Evolutionary conservation across 1,140 invertebrate genomes (phyloP), one percentile per base, ranked within the genome.

Genomic region (Drosophila persimilis): DNA sequence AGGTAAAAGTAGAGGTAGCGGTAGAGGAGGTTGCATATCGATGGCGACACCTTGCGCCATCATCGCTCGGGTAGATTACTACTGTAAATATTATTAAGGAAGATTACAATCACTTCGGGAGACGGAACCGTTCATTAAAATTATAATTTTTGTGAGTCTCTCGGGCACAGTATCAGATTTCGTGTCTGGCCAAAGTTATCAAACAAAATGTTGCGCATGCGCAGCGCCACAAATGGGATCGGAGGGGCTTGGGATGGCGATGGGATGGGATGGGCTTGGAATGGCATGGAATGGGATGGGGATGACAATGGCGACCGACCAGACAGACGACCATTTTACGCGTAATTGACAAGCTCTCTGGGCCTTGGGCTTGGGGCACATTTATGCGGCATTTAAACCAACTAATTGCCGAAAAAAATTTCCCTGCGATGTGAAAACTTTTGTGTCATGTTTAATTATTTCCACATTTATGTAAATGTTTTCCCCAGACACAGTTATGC

Each of bases 351-450:
- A 90, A 85, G 65, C 71, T 75, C 56, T 65, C 56, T 75, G 78
- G 69, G 66, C 44, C 53, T 56, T 73, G 72, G 51, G 50, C 54
- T 39, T 11, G 35, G 35, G 35, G 35, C 63, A 77, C 83, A 73
- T 88, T 88, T 90, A 90, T 88, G 81, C 88, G 88, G 81, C 88
- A 90, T 78, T 90, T 90, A 90, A 90, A 88, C 88, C 79, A 65
- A 81, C 73, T 90, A 90, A 90, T 90, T 90, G 86, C 73, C 35
- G 58, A 51, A 69, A 26, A 61, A 64, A 79, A 81, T 86, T 86
- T 78, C 73, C 72, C 77, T 64, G 26, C 24, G 56, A 77, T 72
- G 79, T 73, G 76, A 77, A 88, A 72, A 85, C 47, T 71, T 81
- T 75, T 84, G 79, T 84, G 61, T 81, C 83, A 75, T 88, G 84